These are phyloP conservation scores for Melospiza melodia DNA, from an alignment of 2,113 vertebrate species.

Conservation along the genomic window DNA sequence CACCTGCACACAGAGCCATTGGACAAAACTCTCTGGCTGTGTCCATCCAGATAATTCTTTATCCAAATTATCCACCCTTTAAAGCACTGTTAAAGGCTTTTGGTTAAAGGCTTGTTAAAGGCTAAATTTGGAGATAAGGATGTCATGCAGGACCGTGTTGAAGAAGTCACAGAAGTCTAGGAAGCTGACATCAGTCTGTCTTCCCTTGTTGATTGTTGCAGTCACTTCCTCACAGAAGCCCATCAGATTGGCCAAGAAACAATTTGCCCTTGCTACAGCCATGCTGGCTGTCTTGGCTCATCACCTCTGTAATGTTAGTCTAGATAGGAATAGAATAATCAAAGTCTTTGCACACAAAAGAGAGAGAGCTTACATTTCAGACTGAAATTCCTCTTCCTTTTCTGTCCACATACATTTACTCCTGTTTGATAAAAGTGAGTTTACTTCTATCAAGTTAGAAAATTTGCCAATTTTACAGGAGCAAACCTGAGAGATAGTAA, in stretches of 20 bases:
- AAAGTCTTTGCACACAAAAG: background rate
- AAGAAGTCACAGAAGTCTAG: background rate
- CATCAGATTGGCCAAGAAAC: background rate
- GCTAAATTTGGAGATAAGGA: background rate
- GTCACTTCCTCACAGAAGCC: background rate
- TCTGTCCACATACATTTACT: background rate
- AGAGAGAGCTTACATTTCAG: background rate
- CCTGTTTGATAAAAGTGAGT: background rate
- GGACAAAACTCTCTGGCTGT: background rate
- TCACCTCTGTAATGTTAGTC: background rate
- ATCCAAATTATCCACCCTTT: background rate
- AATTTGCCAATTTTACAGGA: background rate
- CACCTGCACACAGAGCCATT: background rate
- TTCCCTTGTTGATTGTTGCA: background rate
- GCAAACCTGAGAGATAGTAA: background rate
- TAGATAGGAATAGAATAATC: background rate
- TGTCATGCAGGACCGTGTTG: fast-evolving
- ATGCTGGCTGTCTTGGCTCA: background rate
- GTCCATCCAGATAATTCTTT: background rate
- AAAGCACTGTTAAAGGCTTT: background rate
- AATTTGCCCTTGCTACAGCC: background rate
- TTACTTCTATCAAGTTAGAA: background rate
- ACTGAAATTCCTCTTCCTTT: background rate
- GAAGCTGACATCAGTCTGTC: background rate
- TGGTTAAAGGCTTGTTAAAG: no score